These are phyloP conservation scores for Myripristis murdjan DNA, from an alignment of 2,797 vertebrate genomes.

Conservation along the genomic window DNA sequence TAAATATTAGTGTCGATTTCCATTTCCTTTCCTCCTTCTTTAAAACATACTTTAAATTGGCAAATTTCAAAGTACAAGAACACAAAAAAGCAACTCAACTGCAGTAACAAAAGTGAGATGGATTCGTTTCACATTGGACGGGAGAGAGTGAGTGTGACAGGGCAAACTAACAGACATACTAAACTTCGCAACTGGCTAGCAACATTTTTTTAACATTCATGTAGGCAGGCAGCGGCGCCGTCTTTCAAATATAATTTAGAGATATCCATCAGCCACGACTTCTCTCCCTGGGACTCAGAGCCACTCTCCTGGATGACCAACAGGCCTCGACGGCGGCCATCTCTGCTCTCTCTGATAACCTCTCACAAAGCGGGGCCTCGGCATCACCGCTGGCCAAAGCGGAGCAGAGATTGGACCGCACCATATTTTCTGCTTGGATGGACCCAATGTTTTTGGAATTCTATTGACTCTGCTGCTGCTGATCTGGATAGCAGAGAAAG, in stretches of 20 bases:
- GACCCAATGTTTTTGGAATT: conserved; percentile 73
- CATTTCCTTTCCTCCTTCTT: too few species aligned
- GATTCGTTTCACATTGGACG: too few species aligned
- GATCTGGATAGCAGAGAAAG: conserved; percentile 44
- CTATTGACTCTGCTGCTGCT: conserved; percentile 62
- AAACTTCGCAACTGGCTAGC: conserved; percentile 23
- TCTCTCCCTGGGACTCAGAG: conserved; percentile 29
- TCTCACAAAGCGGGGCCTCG: conserved; percentile 50
- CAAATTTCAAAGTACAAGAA: too few species aligned
- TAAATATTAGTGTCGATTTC: too few species aligned
- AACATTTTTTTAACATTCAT: conserved; percentile 53
- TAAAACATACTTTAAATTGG: too few species aligned
- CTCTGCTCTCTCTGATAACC: conserved; percentile 73
- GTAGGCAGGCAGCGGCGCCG: conserved; percentile 16
- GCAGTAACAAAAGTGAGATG: too few species aligned
- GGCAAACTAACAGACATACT: neutral
- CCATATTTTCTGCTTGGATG: conserved; percentile 74
- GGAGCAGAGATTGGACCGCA: conserved; percentile 42
- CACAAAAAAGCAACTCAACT: too few species aligned
- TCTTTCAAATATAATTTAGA: conserved; percentile 71
- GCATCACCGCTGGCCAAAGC: conserved; percentile 34
- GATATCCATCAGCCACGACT: conserved; percentile 66
- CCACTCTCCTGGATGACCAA: conserved; percentile 57
- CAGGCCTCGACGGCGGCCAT: conserved; percentile 41
- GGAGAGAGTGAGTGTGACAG: neutral